These are phyloP conservation scores for Xylota sylvarum DNA, from an alignment of 2,888 invertebrate genomes.

Conservation along the genomic window DNA sequence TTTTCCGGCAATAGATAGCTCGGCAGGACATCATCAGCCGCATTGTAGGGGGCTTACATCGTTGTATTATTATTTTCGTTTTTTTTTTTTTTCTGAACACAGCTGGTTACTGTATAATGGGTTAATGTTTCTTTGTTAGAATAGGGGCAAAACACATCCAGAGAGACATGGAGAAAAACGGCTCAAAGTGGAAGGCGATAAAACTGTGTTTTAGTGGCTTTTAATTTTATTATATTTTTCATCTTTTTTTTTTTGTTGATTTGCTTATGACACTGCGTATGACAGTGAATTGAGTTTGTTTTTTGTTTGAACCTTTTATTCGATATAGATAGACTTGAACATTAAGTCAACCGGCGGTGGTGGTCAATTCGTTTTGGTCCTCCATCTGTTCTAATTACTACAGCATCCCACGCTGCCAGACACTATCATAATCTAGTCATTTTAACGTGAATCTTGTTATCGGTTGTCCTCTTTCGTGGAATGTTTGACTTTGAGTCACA, in stretches of 20 bases:
- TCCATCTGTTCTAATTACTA: neutral
- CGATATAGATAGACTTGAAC: neutral
- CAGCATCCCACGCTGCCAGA: neutral
- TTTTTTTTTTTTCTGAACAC: conserved; percentile 29
- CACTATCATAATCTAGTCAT: neutral
- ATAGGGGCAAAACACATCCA: conserved; percentile 29
- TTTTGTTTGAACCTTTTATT: neutral
- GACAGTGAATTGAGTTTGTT: neutral
- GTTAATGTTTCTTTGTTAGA: conserved; percentile 55
- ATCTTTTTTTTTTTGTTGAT: neutral
- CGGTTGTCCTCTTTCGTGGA: neutral
- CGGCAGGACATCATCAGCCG: conserved; percentile 61
- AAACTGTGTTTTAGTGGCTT: conserved; percentile 65
- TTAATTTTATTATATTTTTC: conserved; percentile 32
- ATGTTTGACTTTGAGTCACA: neutral
- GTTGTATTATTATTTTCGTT: neutral
- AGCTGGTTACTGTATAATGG: conserved; percentile 62
- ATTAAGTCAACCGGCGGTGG: neutral
- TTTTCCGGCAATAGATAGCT: conserved; percentile 69
- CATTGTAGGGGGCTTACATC: conserved; percentile 49
- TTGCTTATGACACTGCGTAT: neutral
- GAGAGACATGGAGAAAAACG: neutral
- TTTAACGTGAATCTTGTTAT: neutral
- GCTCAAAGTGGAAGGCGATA: conserved; percentile 37
- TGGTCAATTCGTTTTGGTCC: neutral